Base-by-base conservation (phyloP, 2,888 invertebrate genomes). In the Drosophila koepferae region DNA sequence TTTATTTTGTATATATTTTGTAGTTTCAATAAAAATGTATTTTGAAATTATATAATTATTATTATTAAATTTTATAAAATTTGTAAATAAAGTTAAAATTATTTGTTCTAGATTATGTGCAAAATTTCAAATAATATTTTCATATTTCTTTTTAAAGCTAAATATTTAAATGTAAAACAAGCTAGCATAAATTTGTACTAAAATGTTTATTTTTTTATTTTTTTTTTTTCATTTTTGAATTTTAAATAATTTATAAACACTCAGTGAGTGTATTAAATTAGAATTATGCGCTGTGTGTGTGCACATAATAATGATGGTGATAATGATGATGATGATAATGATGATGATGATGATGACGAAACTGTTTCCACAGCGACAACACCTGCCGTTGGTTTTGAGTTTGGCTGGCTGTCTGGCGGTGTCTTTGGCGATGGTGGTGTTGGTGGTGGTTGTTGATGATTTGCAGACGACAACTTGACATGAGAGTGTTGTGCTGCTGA, bases 401-500 rank as follows among this genome's bases (percentile, higher is more conserved):
- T 71, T 65, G 31, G 63, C 43, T 66, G 72, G 53, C 51, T 51
- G 48, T 58, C 14, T 3, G 28, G 14, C 28, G 46, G 36, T 31
- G 31, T 9, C 1, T 4, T 10, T 65, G 71, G 59, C 51, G 59
- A 38, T 44, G 56, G 34, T 64, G 75, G 8, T 65, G 79, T 31
- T 54, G 56, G 18, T 62, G 63, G 9, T 40, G 86, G 38, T 6
- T 14, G 38, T 60, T 74, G 72, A 46, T 67, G 68, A 38, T 72
- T 72, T 72, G 68, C 65, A 74, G 70, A 83, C 84, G 81, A 86
- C 87, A 89, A 79, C 63, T 74, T 85, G 85, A 85, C 82, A 72
- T 69, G 82, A 78, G 79, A 72, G 79, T 85, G 73, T 82, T 72
- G 78, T 85, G 77, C 77, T 72, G 86, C 82, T 84, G 85, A 83